Conservation (phyloP, 2,797 vertebrate species). For the Pygocentrus nattereri region DNA sequence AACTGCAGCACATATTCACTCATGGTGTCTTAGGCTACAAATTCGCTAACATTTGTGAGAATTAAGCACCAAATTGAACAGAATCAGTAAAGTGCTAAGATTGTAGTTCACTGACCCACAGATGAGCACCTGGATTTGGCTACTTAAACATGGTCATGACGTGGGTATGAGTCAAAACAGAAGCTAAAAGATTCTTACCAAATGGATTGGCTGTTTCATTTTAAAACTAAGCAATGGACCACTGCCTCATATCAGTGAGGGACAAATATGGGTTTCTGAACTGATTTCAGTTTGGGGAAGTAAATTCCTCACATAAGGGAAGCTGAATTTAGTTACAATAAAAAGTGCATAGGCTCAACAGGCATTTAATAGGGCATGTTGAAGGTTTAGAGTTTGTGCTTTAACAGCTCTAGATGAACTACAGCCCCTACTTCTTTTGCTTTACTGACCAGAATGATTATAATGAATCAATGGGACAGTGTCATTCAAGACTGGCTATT, state of each 20-base stretch:
- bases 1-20: neutral
- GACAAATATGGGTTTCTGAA: neutral
- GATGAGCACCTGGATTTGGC: slow-evolving; percentile 23
- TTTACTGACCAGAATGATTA: neutral
- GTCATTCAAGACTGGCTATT: slow-evolving; percentile 4
- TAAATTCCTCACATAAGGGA: neutral
- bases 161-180: neutral
- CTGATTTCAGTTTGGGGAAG: too few relatives aligned
- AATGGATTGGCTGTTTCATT: neutral
- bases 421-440: slow-evolving; percentile 3
- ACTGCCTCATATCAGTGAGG: neutral
- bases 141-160: neutral
- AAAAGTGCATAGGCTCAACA: slow-evolving; percentile 44
- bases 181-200: neutral
- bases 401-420: slow-evolving; percentile 11
- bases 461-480: neutral
- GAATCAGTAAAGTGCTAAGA: slow-evolving; percentile 18
- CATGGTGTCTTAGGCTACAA: slow-evolving; percentile 20
- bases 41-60: neutral
- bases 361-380: neutral
- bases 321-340: neutral
- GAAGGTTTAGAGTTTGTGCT: slow-evolving; percentile 42
- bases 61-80: slow-evolving; percentile 22
- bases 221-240: neutral
- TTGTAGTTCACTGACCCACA: neutral